Evolutionary conservation across 2,113 vertebrate genomes (phyloP), one percentile per base, ranked within the genome.

Genomic region (Rhinichthys klamathensis): DNA sequence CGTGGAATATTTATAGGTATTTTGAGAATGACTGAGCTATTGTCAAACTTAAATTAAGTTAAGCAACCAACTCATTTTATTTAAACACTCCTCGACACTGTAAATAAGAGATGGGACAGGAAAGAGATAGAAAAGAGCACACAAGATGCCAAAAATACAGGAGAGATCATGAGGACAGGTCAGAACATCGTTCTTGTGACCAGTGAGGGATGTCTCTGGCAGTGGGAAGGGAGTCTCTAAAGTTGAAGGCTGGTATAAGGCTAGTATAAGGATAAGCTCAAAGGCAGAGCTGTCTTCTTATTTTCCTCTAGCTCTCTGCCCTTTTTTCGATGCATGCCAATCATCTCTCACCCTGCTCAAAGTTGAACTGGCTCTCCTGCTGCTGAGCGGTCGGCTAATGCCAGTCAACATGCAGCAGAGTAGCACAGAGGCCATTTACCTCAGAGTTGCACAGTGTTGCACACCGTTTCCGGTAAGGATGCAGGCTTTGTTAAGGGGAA

Each of bases 191-290:
- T 54, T 72, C 49, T 92, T 54, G 75, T 89, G 85, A 86, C 88
- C 60, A 80, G 35, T 89, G 88, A 87, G 78, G 79, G 30, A 35
- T 60, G 61, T 32, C 46, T 63, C 85, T 85, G 87, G 85, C 87
- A 83, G 63, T 72, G 61, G 86, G 87, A 91, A 90, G 15, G 27
- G 1, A 44, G 44, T 12, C 44, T 82, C 46, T n/a, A 90, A 91
- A 86, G 84, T 87, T 87, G 83, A 89, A 89, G 79, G 88, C 88
- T 91, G 41, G 63, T 85, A 91, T 91, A 92, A 92, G 90, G 88
- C 89, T 91, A 70, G 49, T 85, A 91, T 92, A 92, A 92, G 90
- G 89, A 88, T 82, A 79, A 87, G 89, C 91, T 80, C 78, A 78
- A 85, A 91, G 89, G 89, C 85, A 84, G 70, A 89, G 88, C 90